A percentile compares a stretch with the other conserved stretches of the same genome.
These are phyloP conservation scores for Struthidea cinerea DNA, from an alignment of 2,113 vertebrate genomes.

Conservation along the genomic window DNA sequence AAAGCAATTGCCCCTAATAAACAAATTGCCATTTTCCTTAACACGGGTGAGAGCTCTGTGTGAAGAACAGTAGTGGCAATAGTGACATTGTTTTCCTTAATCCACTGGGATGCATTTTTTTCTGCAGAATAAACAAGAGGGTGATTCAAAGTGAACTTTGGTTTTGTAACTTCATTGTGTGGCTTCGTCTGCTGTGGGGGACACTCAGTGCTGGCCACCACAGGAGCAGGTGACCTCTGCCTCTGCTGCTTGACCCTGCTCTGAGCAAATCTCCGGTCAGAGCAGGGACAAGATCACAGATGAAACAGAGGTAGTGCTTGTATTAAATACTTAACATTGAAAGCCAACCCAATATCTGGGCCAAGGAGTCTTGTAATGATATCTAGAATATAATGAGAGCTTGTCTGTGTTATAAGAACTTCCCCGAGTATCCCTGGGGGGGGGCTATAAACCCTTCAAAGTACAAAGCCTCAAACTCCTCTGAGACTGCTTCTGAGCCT, in stretches of 20 bases:
- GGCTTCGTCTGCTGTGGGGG: background rate
- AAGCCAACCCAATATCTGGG: background rate
- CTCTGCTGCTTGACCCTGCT: background rate
- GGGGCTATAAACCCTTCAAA: background rate
- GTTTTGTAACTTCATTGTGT: background rate
- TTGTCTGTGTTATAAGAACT: accelerated
- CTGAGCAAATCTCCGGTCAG: background rate
- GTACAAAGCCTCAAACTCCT: background rate
- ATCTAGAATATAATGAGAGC: background rate
- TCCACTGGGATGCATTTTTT: background rate
- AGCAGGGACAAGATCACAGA: background rate
- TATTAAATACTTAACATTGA: background rate
- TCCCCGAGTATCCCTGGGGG: background rate
- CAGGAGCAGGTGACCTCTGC: background rate
- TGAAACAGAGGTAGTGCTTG: background rate
- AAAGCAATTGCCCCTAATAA: background rate
- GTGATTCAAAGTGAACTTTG: background rate
- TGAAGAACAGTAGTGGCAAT: background rate
- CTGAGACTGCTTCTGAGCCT: background rate
- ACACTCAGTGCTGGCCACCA: background rate
- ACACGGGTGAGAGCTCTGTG: accelerated
- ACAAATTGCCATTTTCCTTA: background rate
- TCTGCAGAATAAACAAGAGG: background rate
- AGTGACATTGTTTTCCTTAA: background rate
- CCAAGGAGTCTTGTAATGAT: background rate